phyloP scores from a whole-genome alignment of 2,888 invertebrate species.

The Eurytoma californica region DNA sequence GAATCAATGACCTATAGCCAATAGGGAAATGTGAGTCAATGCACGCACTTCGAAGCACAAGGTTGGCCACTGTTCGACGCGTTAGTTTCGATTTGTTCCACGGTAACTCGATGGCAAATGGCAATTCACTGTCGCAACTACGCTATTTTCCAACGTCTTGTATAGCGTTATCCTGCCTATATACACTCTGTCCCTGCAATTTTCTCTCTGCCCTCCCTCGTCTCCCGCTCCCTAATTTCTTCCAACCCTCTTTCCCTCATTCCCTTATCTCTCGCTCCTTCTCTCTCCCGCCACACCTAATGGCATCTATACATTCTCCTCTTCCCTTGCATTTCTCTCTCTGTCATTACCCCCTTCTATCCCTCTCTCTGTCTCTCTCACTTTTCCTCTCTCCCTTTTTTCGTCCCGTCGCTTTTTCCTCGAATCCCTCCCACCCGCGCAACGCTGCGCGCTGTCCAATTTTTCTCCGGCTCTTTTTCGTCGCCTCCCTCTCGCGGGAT shows the following conservation, averaged over 20 bases:
- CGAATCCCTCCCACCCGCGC: conserved; percentile 42
- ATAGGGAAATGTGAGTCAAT: no score
- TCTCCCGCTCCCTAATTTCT: neutral
- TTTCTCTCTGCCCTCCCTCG: conserved; percentile 2
- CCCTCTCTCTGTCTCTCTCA: neutral
- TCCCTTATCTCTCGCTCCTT: neutral
- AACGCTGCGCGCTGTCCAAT: conserved; percentile 37
- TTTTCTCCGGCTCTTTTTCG: conserved; percentile 49
- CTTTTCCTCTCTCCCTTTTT: neutral
- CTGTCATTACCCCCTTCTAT: conserved; percentile 32
- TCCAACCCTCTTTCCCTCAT: conserved; percentile 18
- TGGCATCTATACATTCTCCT: conserved; percentile 15
- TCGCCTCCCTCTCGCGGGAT: neutral
- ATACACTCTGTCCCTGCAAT: no score
- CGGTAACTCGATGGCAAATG: no score
- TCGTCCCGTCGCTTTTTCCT: conserved; percentile 40
- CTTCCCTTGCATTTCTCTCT: conserved; percentile 27
- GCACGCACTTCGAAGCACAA: no score
- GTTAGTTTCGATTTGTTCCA: no score
- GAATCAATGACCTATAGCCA: no score
- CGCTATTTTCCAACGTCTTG: no score
- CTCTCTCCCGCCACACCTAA: conserved; percentile 1
- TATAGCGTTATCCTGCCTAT: no score
- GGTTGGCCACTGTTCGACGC: no score
- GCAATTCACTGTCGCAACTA: neutral